A percentile compares a stretch with the other conserved stretches of the same genome.
Evolutionary conservation across 2,888 invertebrate species (phyloP).

Genomic region (Chrysotoxum bicinctum): DNA sequence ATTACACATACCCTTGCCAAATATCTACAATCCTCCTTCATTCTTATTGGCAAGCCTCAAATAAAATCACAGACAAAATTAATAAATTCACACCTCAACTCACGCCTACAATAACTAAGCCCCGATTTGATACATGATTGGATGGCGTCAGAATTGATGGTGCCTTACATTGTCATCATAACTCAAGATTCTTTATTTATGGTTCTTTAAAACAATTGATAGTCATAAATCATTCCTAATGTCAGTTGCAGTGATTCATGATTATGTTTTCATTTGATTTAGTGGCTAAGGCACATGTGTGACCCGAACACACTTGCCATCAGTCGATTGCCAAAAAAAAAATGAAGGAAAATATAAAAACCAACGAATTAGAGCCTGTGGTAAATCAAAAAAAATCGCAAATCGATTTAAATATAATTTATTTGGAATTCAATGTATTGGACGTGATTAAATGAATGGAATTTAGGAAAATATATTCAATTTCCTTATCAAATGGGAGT

Average conservation of each 20-base stretch:
- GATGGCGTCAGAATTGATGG: conserved; percentile 49
- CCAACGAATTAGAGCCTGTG: conserved; percentile 23
- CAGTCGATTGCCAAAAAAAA: conserved; percentile 38
- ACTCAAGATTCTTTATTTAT: conserved; percentile 58
- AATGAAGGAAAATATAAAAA: not conserved
- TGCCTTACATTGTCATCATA: conserved; percentile 65
- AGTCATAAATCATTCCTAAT: conserved; percentile 58
- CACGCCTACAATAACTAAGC: not conserved
- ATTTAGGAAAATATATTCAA: not conserved
- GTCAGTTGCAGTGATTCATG: conserved; percentile 67
- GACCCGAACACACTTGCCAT: conserved; percentile 14
- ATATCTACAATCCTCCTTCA: not conserved
- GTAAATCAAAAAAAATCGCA: conserved; percentile 47
- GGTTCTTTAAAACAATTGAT: conserved; percentile 68
- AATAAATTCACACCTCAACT: not conserved
- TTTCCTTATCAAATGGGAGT: not conserved
- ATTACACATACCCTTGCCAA: too few relatives aligned
- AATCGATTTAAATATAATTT: conserved; percentile 42
- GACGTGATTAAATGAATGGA: not conserved
- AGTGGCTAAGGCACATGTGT: conserved; percentile 65
- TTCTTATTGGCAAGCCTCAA: not conserved
- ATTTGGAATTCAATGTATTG: conserved; percentile 1
- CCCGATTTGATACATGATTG: conserved; percentile 60
- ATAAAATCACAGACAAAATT: not conserved
- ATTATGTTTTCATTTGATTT: conserved; percentile 69